Evolutionary conservation across 2,797 vertebrate genomes (phyloP), one percentile per base, ranked within the genome.

Genomic region (Eidolon dupreanum): DNA sequence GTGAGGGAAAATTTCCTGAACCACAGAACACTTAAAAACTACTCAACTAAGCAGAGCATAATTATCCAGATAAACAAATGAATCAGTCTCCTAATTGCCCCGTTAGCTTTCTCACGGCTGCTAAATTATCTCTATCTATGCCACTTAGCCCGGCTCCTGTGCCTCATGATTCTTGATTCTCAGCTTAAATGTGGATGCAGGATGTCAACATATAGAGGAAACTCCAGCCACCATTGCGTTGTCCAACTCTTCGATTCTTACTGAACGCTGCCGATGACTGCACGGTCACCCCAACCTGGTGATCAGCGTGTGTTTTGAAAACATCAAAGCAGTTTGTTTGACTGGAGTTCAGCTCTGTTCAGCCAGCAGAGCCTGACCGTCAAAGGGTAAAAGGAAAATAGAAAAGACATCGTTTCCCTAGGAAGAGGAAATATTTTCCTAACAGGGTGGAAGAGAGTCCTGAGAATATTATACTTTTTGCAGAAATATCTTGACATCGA

Each of bases 51-150:
- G 68, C 24, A 71, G 61, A 70, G 68, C 66, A 5, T 31, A 31
- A 70, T 66, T 85, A 71, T 75, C 81, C 68, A 65, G 77, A 87
- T 85, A 94, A 96, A 97, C 93, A 96, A 41, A 83, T 84, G 88
- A 90, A 66, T 94, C 96, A 49, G 77, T 77, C 85, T 97, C 55
- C 95, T 94, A 43, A 85, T 43, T 84, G 90, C 71, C 84, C 73
- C 3, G 2, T 85, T 88, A 93, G 59, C 61, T 55, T 61, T 88
- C 93, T 90, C 24, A 2, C 51, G 9, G 8, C 43, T 4, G 55
- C 53, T 0, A 33, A 28, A 31, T 83, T 68, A 9, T 83, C 93
- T 82, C 57, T 38, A 0, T 33, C 55, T 41, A 1, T 4, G 4
- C 31, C 46, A 0, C 41, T 81, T 15, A 15, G 41, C 63, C 90